These are phyloP conservation scores for Trachelus stipa DNA, from an alignment of 2,888 invertebrate genomes.

Conservation along the genomic window DNA sequence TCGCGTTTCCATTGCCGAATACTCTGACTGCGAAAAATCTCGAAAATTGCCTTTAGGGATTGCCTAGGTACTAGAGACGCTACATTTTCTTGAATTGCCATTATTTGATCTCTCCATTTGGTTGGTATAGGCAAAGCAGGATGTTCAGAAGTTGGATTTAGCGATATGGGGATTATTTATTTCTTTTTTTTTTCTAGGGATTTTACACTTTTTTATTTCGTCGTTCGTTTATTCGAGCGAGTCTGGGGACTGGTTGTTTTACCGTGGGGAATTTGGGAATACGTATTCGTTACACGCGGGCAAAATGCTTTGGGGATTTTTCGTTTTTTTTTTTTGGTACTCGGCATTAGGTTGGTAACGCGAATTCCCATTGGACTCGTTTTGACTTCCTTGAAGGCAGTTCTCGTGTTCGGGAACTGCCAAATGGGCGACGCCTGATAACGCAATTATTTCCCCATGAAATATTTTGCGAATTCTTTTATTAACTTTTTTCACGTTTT, in stretches of 20 bases:
- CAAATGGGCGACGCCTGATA: no score
- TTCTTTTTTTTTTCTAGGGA: background rate
- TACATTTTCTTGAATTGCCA: background rate
- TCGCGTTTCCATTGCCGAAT: background rate
- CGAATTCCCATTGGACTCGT: conserved; percentile 31
- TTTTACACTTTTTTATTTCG: background rate
- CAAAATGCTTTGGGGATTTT: background rate
- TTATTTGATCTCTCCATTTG: background rate
- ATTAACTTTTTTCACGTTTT: background rate
- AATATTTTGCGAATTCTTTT: background rate
- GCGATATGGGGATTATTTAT: no score
- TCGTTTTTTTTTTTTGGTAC: background rate
- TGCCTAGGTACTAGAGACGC: background rate
- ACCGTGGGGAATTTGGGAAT: background rate
- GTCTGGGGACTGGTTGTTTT: background rate
- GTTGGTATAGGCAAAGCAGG: background rate
- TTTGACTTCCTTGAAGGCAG: conserved; percentile 23
- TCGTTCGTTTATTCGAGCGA: background rate
- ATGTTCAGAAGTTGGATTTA: background rate
- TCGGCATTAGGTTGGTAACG: conserved; percentile 18
- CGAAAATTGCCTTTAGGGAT: background rate
- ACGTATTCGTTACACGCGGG: background rate
- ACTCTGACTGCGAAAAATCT: background rate
- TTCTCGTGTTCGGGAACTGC: conserved; percentile 15
- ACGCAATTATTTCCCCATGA: background rate